phyloP scores from a whole-genome alignment of 1,140 invertebrate genomes.

The Drosophila nikananu region DNA sequence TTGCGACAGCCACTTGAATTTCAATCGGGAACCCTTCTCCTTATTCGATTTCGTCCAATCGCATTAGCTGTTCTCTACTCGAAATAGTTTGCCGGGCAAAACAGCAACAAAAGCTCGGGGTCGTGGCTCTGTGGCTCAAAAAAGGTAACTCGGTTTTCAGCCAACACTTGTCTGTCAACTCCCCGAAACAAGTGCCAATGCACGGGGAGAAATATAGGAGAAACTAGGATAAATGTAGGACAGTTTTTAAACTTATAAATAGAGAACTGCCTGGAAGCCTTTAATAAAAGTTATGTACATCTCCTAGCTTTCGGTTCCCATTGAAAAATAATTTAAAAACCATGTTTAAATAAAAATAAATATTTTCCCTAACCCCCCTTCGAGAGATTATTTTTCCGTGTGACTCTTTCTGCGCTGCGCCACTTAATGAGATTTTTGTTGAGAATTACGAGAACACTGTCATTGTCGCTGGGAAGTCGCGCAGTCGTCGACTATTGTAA shows the following conservation, averaged over 20 bases:
- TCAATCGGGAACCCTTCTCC: conserved; percentile 57
- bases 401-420: conserved; percentile 22
- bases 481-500: conserved; percentile 51
- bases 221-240: background rate
- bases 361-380: background rate
- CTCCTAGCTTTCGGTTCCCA: too few species aligned
- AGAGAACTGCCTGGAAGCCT: too few species aligned
- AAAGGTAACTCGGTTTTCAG: conserved; percentile 33
- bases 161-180: conserved; percentile 18
- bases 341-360: background rate
- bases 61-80: conserved; percentile 50
- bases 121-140: conserved; percentile 1
- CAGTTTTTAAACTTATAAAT: background rate
- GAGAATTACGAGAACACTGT: conserved; percentile 53
- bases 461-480: conserved; percentile 38
- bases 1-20: conserved; percentile 76
- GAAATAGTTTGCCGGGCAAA: conserved; percentile 66
- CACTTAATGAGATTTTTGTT: conserved; percentile 81
- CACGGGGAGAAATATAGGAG: conserved; percentile 4
- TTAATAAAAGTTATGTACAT: too few species aligned
- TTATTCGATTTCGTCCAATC: conserved; percentile 65
- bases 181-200: background rate
- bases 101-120: conserved; percentile 43
- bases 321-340: background rate
- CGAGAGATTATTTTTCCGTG: conserved; percentile 9